Evolutionary conservation across 2,797 vertebrate genomes (phyloP), one percentile per base, ranked within the genome.

Genomic region (Simalia tracyae): DNA sequence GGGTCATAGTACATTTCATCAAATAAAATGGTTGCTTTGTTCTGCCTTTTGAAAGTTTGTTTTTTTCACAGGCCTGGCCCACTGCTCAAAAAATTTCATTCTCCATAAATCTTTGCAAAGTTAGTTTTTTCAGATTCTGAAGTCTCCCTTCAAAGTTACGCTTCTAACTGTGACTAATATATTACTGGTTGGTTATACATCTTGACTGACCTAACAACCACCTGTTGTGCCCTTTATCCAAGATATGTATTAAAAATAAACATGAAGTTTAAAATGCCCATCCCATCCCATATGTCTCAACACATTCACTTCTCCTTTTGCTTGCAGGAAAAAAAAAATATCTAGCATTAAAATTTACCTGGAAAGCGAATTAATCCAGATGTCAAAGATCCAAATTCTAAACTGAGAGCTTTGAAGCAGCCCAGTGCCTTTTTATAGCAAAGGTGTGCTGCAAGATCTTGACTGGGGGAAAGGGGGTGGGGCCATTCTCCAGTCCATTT

Each of bases 161-260:
- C 63, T 54, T 68, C 54, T 56, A 28, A 17, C 61, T 3, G 15
- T 7, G 24, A 87, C 22, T 22, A 5, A 90, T 92, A 87, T 6
- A 54, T 4, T 89, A 22, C 88, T 10, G 24, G 54, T 63, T 31
- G 61, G 57, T 56, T 90, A 66, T 89, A 46, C 57, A 14, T 92
- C 89, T 92, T 84, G 84, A 59, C 56, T 92, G 92, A 87, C 11
- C 89, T 63, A 84, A 24, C 50, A 64, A 24, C 92, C 92, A 92
- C 85, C 85, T 88, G 89, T 90, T 57, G 3, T 64, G 86, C 85
- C 81, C 81, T 56, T 57, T 92, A 84, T 63, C 60, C 46, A 22
- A 81, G 57, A 87, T 28, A 90, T 31, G 64, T 84, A 84, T 87
- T 92, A 90, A 90, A 92, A 92, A 92, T 88, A 90, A 90, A 64